A percentile compares a stretch with the other conserved stretches of the same genome.
phyloP scores from a whole-genome alignment of 2,797 vertebrate species.

The Macropus fuliginosus region DNA sequence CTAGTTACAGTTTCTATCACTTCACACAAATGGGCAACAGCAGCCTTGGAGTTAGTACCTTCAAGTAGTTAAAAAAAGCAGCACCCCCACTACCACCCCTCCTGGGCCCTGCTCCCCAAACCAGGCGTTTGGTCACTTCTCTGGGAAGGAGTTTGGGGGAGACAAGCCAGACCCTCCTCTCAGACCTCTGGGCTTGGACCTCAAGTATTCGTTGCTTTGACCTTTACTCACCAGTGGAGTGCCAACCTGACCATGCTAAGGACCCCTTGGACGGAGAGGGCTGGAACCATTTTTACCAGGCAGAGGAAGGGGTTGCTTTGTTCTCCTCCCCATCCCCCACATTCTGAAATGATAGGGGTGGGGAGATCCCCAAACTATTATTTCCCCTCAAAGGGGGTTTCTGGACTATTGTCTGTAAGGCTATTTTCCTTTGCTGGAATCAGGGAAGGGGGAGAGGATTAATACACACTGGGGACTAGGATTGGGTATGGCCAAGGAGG shows the following conservation, averaged over 20 bases:
- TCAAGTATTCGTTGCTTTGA: slow-evolving; percentile 67
- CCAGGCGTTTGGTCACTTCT: slow-evolving; percentile 81
- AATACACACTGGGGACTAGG: slow-evolving; percentile 57
- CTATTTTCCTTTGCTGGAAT: slow-evolving; percentile 80
- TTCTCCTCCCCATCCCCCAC: slow-evolving; percentile 73
- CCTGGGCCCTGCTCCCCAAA: slow-evolving; percentile 69
- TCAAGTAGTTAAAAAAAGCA: slow-evolving; percentile 81
- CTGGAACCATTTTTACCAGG: slow-evolving; percentile 50
- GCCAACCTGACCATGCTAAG: slow-evolving; percentile 42
- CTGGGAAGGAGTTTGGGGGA: slow-evolving; percentile 67
- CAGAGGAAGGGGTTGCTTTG: slow-evolving; percentile 64
- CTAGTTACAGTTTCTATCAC: slow-evolving; percentile 71
- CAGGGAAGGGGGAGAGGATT: slow-evolving; percentile 60
- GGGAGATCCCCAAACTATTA: slow-evolving; percentile 51
- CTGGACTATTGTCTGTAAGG: slow-evolving; percentile 81
- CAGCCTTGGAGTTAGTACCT: slow-evolving; percentile 81
- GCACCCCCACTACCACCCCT: slow-evolving; percentile 65
- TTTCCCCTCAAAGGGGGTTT: slow-evolving; percentile 66
- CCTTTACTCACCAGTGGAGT: slow-evolving; percentile 33
- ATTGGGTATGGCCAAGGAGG: slow-evolving; percentile 42
- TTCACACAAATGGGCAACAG: slow-evolving; percentile 77
- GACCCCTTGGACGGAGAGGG: slow-evolving; percentile 55
- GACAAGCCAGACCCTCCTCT: slow-evolving; percentile 71
- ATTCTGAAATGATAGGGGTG: slow-evolving; percentile 65
- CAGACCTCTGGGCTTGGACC: slow-evolving; percentile 79